These are phyloP conservation scores for Clamator glandarius DNA, from an alignment of 2,797 vertebrate genomes.

Conservation along the genomic window DNA sequence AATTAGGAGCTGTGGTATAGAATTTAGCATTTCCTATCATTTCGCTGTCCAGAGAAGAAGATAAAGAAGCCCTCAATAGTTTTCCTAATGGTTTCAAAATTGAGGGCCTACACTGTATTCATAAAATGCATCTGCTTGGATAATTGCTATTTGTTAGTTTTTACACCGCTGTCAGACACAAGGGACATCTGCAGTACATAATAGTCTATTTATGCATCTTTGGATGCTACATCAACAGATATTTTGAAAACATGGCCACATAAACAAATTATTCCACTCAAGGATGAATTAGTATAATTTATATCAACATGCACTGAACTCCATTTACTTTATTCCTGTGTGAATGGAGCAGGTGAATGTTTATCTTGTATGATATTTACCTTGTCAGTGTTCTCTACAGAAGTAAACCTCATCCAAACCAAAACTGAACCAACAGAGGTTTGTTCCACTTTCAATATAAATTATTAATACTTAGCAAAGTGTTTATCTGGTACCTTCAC, in stretches of 20 bases:
- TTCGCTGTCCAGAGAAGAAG: neutral
- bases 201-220: constrained; percentile 13
- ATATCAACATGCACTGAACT: neutral
- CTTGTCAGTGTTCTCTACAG: neutral
- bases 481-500: too few relatives aligned
- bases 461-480: too few relatives aligned
- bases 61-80: too few relatives aligned
- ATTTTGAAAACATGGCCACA: constrained; percentile 23
- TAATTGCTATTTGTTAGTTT: constrained; percentile 28
- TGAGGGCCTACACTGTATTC: neutral
- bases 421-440: neutral
- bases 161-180: neutral
- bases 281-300: constrained; percentile 14
- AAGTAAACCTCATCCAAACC: neutral
- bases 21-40: neutral
- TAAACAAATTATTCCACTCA: constrained; percentile 27
- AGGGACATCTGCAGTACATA: constrained; percentile 12
- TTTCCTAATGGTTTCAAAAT: neutral
- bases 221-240: neutral
- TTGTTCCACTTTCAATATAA: neutral
- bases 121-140: constrained; percentile 7
- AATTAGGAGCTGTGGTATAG: neutral
- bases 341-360: neutral
- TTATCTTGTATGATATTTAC: neutral
- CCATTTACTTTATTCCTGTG: neutral